phyloP scores from a whole-genome alignment of 2,888 invertebrate genomes.

The Vandiemenella viatica region DNA sequence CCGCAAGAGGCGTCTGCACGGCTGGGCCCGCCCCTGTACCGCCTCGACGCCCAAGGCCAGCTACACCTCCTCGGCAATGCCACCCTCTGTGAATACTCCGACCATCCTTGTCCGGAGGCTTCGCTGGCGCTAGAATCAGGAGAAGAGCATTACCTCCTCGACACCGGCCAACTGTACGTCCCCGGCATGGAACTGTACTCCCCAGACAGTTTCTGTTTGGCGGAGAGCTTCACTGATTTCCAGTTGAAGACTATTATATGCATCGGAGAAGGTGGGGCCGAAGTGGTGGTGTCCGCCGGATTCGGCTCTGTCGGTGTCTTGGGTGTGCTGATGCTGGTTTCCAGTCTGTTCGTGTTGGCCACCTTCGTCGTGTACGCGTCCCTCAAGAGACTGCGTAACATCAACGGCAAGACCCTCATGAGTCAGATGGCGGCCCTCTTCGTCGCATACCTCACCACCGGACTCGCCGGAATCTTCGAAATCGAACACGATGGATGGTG shows the following conservation, averaged over 20 bases:
- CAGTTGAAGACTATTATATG: neutral
- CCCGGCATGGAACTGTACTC: no score
- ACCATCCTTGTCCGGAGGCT: neutral
- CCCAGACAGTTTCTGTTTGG: neutral
- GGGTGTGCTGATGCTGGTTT: slow-evolving; percentile 44
- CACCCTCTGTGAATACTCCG: neutral
- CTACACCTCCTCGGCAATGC: neutral
- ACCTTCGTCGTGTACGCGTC: slow-evolving; percentile 58
- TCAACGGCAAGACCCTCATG: slow-evolving; percentile 64
- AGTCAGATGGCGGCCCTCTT: slow-evolving; percentile 53
- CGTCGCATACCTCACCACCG: slow-evolving; percentile 44
- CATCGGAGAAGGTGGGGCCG: neutral
- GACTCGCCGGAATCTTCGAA: no score
- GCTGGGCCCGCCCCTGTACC: neutral
- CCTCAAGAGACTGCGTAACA: slow-evolving; percentile 53
- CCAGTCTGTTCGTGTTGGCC: slow-evolving; percentile 53
- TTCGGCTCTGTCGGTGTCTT: no score
- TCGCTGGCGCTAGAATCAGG: neutral
- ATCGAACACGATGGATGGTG: no score
- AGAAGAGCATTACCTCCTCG: neutral
- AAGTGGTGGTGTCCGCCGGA: neutral
- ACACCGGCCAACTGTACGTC: neutral
- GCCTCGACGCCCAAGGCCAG: neutral
- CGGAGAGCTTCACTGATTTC: neutral
- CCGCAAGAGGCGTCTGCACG: no score